phyloP scores from a whole-genome alignment of 2,797 vertebrate species.

The Neosalanx taihuensis region DNA sequence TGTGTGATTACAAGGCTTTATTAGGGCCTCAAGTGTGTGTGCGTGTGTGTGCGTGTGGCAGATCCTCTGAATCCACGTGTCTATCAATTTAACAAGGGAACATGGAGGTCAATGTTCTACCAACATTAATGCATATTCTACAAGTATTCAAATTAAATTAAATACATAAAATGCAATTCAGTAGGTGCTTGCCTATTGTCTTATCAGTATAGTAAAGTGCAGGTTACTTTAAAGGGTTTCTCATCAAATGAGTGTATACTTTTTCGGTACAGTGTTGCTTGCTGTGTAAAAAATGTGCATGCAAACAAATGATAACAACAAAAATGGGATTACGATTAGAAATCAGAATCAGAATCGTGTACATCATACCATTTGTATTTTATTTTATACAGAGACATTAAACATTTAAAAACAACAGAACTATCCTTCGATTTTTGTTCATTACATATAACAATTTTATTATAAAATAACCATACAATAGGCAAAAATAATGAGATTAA shows the following conservation, averaged over 20 bases:
- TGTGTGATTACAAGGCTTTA: slow-evolving; percentile 26
- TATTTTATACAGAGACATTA: slow-evolving; percentile 87
- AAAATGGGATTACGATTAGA: background rate
- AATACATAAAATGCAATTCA: background rate
- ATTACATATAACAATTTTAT: slow-evolving; percentile 86
- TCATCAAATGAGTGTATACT: background rate
- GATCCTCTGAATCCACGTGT: background rate
- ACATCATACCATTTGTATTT: slow-evolving; percentile 87
- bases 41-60: background rate
- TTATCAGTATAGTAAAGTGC: too few relatives aligned
- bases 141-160: background rate
- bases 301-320: background rate
- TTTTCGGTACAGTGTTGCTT: background rate
- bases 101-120: background rate
- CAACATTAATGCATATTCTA: too few relatives aligned
- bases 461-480: slow-evolving; percentile 80
- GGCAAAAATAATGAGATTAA: slow-evolving; percentile 71
- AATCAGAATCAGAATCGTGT: slow-evolving; percentile 49
- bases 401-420: slow-evolving; percentile 94
- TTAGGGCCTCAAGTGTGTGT: slow-evolving; percentile 1
- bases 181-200: too few relatives aligned
- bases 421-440: slow-evolving; percentile 88
- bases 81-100: background rate
- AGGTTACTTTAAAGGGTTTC: too few relatives aligned
- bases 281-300: background rate